phyloP scores from a whole-genome alignment of 2,888 invertebrate genomes.

The Cremastobaeus sp. region DNA sequence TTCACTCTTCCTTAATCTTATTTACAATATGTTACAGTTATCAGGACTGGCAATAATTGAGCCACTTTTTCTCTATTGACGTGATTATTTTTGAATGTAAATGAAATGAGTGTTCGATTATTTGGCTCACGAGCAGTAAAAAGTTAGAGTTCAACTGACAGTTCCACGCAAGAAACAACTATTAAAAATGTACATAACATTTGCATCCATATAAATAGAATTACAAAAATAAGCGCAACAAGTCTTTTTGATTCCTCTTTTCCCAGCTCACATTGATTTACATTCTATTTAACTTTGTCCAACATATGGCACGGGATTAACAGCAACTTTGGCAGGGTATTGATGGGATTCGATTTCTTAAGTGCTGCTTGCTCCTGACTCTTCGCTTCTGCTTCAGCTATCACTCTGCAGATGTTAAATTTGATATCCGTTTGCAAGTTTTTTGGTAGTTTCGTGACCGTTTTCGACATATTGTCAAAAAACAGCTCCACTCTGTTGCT shows the following conservation, averaged over 20 bases:
- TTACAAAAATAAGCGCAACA: too few relatives aligned
- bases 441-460: constrained; percentile 71
- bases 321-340: constrained; percentile 74
- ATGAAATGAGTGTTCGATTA: too few relatives aligned
- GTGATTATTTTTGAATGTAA: too few relatives aligned
- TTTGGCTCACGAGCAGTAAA: too few relatives aligned
- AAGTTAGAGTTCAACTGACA: too few relatives aligned
- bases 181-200: too few relatives aligned
- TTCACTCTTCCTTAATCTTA: too few relatives aligned
- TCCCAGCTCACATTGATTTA: background rate
- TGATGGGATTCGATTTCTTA: constrained; percentile 60
- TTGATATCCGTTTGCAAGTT: constrained; percentile 73
- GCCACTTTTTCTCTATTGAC: too few relatives aligned
- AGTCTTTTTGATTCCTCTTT: background rate
- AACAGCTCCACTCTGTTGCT: constrained; percentile 67
- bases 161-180: too few relatives aligned
- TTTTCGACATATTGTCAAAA: constrained; percentile 73
- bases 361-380: constrained; percentile 55
- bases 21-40: too few relatives aligned
- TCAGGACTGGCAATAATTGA: too few relatives aligned
- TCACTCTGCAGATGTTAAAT: constrained; percentile 73
- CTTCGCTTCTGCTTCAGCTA: constrained; percentile 70
- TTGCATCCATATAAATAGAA: too few relatives aligned
- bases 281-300: constrained; percentile 65
- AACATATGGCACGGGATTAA: constrained; percentile 75